A percentile compares a stretch with the other conserved stretches of the same genome.
Evolutionary conservation across 2,113 vertebrate species (phyloP).

Genomic region (Chinchilla lanigera): DNA sequence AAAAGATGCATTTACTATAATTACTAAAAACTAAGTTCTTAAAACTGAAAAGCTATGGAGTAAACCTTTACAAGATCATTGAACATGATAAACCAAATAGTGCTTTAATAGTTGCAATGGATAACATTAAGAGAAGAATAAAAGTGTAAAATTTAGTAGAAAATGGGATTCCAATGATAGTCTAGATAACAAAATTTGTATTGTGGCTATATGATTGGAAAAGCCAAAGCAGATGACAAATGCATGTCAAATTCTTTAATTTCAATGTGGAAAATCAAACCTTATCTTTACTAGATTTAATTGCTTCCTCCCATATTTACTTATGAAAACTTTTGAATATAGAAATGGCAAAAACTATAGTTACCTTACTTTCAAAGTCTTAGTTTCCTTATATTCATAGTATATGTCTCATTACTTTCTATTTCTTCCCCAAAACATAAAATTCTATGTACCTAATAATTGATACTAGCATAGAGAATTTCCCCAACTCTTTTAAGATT

Average conservation of each 20-base stretch:
- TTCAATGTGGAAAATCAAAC: background rate
- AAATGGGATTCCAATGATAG: background rate
- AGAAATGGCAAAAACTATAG: background rate
- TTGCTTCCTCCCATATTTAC: background rate
- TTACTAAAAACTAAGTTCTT: background rate
- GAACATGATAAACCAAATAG: background rate
- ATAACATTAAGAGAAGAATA: background rate
- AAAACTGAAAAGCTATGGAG: background rate
- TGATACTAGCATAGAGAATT: background rate
- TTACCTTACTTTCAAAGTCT: background rate
- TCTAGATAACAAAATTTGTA: background rate
- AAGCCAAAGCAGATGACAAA: background rate
- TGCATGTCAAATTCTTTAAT: background rate
- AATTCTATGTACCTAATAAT: background rate
- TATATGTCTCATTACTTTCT: background rate
- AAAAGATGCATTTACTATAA: background rate
- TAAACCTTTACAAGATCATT: background rate
- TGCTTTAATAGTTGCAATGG: background rate
- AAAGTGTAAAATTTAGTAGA: background rate
- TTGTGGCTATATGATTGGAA: background rate
- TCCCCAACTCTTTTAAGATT: background rate
- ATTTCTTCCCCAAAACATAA: background rate
- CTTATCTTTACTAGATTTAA: background rate
- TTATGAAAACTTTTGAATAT: background rate
- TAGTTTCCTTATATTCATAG: background rate